Conservation (phyloP, 2,113 vertebrate genomes). For the Perccottus glenii region DNA sequence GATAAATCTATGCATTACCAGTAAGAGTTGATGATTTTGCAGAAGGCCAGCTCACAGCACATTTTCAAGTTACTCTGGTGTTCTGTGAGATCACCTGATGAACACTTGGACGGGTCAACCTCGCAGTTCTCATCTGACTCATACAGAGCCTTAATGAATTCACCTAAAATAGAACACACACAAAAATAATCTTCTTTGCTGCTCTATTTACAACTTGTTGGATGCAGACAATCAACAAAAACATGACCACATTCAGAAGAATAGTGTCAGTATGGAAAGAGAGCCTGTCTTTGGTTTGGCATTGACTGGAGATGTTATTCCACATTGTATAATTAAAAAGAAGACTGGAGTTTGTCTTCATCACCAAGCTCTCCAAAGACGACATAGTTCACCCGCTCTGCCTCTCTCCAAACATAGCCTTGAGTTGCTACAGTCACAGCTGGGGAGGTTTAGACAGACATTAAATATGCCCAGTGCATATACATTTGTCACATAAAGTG, state of each 20-base stretch:
- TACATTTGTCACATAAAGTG: constrained; percentile 19
- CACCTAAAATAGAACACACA: constrained; percentile 78
- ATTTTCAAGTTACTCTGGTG: constrained; percentile 99
- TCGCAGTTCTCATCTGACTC: constrained; percentile 99
- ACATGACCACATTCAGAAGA: neutral
- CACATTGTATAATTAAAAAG: constrained; percentile 15
- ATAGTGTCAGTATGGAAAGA: constrained; percentile 17
- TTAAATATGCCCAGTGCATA: constrained; percentile 17
- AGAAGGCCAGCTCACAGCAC: constrained; percentile 99
- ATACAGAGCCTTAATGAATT: constrained; percentile 98
- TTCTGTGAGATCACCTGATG: constrained; percentile 87
- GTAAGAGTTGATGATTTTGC: constrained; percentile 99
- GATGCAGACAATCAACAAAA: neutral
- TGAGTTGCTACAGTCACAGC: neutral
- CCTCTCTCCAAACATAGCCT: constrained; percentile 13
- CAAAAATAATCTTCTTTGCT: neutral
- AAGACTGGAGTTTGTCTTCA: constrained; percentile 1
- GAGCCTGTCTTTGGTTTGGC: constrained; percentile 13
- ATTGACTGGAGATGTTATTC: constrained; percentile 11
- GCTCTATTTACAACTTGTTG: too few relatives aligned
- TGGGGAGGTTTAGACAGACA: constrained; percentile 23
- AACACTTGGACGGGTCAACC: constrained; percentile 95
- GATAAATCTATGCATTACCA: constrained; percentile 75
- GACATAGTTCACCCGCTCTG: neutral
- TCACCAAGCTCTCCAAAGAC: constrained; percentile 3